These are phyloP conservation scores for Parazoanthus atlanticus DNA, from an alignment of 92 coral and sea anemone species.

Conservation along the genomic window DNA sequence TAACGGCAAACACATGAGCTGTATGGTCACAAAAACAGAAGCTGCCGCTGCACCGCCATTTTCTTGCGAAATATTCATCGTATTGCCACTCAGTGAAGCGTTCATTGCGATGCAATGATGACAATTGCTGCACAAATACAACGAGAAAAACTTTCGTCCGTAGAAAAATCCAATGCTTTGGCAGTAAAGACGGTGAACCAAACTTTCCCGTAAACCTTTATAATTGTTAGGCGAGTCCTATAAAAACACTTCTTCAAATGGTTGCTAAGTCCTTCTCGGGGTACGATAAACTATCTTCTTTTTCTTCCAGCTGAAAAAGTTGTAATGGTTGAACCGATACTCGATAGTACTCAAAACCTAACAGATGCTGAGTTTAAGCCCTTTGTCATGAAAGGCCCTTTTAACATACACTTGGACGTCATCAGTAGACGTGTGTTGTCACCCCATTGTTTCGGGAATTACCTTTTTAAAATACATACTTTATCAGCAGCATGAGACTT, in stretches of 20 bases:
- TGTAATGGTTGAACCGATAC: neutral
- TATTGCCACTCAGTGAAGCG: slow-evolving; percentile 4
- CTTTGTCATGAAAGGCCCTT: neutral
- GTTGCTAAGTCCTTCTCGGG: neutral
- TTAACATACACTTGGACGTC: neutral
- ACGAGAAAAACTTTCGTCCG: neutral
- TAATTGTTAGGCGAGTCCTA: neutral
- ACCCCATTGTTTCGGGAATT: neutral
- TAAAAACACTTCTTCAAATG: neutral
- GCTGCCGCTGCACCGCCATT: neutral
- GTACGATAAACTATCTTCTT: neutral
- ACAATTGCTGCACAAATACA: neutral
- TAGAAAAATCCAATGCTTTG: neutral
- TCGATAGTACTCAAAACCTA: neutral
- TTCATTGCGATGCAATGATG: neutral
- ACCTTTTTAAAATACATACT: neutral
- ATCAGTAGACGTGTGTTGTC: neutral
- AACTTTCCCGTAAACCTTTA: neutral
- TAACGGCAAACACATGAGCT: slow-evolving; percentile 75
- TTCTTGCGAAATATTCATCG: neutral
- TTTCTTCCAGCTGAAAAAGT: neutral
- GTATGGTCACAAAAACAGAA: slow-evolving; percentile 44
- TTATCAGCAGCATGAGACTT: neutral
- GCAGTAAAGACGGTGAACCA: neutral
- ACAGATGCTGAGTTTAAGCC: neutral